Evolutionary conservation across 2,797 vertebrate species (phyloP), one percentile per base, ranked within the genome.

Genomic region (Moxostoma hubbsi): DNA sequence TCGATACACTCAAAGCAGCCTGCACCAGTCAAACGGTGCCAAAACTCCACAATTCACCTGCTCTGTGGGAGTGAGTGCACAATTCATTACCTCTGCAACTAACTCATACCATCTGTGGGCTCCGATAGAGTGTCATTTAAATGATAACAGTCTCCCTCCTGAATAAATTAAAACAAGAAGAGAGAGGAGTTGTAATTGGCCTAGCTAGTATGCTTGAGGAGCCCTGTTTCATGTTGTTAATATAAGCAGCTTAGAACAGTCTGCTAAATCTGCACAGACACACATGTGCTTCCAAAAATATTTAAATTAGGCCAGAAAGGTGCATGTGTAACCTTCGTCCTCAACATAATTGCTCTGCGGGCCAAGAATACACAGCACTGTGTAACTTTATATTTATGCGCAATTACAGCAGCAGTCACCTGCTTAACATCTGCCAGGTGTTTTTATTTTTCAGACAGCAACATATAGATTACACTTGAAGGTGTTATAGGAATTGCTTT

Each of bases 121-220:
- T 61, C 85, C 88, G 87, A 90, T 89, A 89, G 69, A 84, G 88
- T 89, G 88, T 91, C 81, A 89, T 92, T 90, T 90, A 89, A 91
- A 91, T 88, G 85, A 89, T 85, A 87, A 90, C 87, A 90, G 90
- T 93, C 89, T 90, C 87, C 86, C 89, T 85, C 87, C 91, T 89
- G 90, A 90, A 87, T 90, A 88, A 89, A 85, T 90, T 89, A 83
- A 83, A 90, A 89, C 84, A 86, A 86, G 89, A 88, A 87, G 86
- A 88, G 85, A 87, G 88, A 87, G 87, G 83, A 83, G 89, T 86
- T 86, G 86, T 92, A 93, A 93, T 91, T 93, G 90, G 85, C 85
- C 86, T 87, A 85, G 85, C 50, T 83, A 80, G 82, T 70, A 85
- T 86, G 75, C 81, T 83, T 75, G 84, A 59, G 50, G 63, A 73